Evolutionary conservation across 2,888 invertebrate species (phyloP).

Genomic region (Ganaspis brasiliensis): DNA sequence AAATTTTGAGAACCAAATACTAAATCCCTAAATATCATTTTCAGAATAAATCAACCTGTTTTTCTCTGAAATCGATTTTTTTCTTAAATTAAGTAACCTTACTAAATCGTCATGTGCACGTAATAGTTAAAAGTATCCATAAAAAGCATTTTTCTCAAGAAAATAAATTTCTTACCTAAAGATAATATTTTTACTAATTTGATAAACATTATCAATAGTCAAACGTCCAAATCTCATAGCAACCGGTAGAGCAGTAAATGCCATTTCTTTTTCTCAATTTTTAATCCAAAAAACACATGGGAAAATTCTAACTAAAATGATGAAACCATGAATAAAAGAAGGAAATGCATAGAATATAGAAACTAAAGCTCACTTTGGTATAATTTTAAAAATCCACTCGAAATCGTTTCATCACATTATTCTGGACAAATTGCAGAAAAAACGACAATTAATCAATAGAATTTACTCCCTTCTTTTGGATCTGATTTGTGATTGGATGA

Average conservation of each 20-base stretch:
- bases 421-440: neutral
- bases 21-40: no score
- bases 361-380: conserved; percentile 1
- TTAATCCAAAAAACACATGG: conserved; percentile 10
- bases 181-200: conserved; percentile 79
- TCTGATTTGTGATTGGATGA: neutral
- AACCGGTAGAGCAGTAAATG: conserved; percentile 77
- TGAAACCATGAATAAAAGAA: conserved; percentile 1
- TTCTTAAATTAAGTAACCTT: conserved; percentile 15
- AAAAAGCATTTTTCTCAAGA: conserved; percentile 18
- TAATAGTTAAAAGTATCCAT: neutral
- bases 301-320: conserved; percentile 6
- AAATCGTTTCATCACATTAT: no score
- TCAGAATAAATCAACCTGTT: neutral
- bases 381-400: no score
- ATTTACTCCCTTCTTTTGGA: neutral
- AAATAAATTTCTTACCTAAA: conserved; percentile 79
- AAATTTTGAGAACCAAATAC: no score
- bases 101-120: neutral
- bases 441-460: neutral
- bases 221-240: conserved; percentile 81
- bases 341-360: neutral
- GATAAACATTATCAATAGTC: conserved; percentile 81
- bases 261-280: conserved; percentile 11
- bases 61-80: no score